Evolutionary conservation across 2,888 invertebrate species (phyloP).

Genomic region (Synergus japonicus): DNA sequence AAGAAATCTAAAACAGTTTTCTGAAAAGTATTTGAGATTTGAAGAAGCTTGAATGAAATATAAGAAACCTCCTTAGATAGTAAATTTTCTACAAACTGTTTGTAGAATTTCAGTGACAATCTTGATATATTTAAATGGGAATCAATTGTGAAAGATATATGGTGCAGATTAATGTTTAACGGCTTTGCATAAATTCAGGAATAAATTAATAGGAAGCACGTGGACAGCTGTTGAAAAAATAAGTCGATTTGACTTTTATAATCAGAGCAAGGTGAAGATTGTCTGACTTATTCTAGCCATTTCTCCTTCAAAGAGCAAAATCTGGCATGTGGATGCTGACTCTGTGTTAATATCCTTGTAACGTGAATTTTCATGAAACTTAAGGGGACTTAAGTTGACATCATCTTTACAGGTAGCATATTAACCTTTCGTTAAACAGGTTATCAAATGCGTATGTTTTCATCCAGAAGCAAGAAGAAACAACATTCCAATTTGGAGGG

Average conservation of each 20-base stretch:
- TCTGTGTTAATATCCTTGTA: conserved; percentile 13
- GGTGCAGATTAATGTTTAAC: background rate
- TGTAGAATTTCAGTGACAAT: too few species aligned
- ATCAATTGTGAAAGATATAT: background rate
- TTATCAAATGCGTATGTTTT: background rate
- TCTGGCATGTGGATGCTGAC: background rate
- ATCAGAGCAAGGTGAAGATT: conserved; percentile 19
- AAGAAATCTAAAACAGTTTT: too few species aligned
- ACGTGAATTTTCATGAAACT: background rate
- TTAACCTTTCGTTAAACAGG: background rate
- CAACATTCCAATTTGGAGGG: background rate
- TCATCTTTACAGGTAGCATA: conserved; percentile 9
- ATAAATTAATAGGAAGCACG: background rate
- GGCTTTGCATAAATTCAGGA: background rate
- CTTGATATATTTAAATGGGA: background rate
- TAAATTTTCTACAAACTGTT: too few species aligned
- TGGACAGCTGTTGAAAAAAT: conserved; percentile 26
- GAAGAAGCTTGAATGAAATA: too few species aligned
- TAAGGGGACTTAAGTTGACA: background rate
- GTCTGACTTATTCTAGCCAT: background rate
- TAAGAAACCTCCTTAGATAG: too few species aligned
- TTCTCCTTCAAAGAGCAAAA: conserved; percentile 34
- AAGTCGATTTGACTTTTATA: conserved; percentile 28
- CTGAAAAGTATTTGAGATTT: too few species aligned
- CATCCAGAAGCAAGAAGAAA: background rate